Evolutionary conservation across 2,797 vertebrate genomes (phyloP), one percentile per base, ranked within the genome.

Genomic region (Coreius guichenoti): DNA sequence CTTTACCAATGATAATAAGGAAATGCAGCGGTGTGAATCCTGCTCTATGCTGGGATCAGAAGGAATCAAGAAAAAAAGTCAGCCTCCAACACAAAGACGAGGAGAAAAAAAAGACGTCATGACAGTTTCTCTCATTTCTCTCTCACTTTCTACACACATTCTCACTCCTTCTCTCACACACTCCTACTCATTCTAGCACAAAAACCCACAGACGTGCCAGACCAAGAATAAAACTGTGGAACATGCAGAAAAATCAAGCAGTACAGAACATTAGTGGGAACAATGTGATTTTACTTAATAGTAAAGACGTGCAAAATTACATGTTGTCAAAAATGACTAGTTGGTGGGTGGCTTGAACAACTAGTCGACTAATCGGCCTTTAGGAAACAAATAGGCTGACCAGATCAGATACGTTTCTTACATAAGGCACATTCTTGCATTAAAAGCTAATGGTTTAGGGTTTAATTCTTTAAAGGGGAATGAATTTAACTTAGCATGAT

Each of bases 151-250:
- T 29, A 69, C 23, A 79, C 17, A 26, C 56, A 14, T 49, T 73
- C 67, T 74, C 65, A 78, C 80, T 82, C 74, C 77, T 33, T 83
- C 78, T 78, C 70, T 81, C 84, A 74, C 84, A 86, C 82, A 85
- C 82, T 51, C 82, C 84, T 65, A 84, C 81, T 43, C 70, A 83
- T 69, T 83, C 70, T 85, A 78, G 56, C 73, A 89, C 87, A 79
- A 58, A 51, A 76, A 63, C 63, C 67, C 54, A 79, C 74, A 80
- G 75, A 80, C 80, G 31, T 61, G 80, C 80, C 82, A 86, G 81
- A 88, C 58, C 73, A 49, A 85, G 80, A 88, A 88, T 86, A 61
- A 86, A 74, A 80, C 81, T 61, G 58, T 36, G 76, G 75, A 73
- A 88, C 67, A 72, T 83, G 74, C 54, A 61, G 26, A 65, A 63